These are phyloP conservation scores for Ginglymostoma cirratum DNA, from an alignment of 2,113 vertebrate species.

Conservation along the genomic window DNA sequence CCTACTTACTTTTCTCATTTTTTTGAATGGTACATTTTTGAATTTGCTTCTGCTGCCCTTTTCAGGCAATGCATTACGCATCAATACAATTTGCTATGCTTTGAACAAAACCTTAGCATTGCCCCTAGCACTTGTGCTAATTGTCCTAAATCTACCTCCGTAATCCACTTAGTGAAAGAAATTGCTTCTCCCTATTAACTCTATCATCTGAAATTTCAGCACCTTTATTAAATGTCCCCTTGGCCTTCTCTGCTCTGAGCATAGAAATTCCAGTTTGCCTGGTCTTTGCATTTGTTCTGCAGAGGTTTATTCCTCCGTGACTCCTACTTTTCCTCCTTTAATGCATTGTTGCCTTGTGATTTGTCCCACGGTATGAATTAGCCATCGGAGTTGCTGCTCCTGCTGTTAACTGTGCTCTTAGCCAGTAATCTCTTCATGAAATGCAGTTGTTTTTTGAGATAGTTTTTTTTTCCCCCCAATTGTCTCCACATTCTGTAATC, in stretches of 20 bases:
- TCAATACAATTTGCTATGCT: not conserved
- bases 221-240: too few species aligned
- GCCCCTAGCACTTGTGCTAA: not conserved
- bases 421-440: not conserved
- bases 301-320: not conserved
- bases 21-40: not conserved
- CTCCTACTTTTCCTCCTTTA: not conserved
- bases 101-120: not conserved
- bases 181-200: not conserved
- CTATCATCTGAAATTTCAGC: too few species aligned
- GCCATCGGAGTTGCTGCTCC: not conserved
- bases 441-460: not conserved
- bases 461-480: too few species aligned
- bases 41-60: not conserved
- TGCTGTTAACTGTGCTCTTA: not conserved
- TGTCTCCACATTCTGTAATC: not conserved
- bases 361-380: not conserved
- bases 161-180: not conserved
- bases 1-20: not conserved
- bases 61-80: not conserved
- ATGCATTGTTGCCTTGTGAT: too few species aligned
- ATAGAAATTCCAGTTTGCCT: not conserved
- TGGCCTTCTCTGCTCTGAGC: too few species aligned
- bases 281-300: not conserved
- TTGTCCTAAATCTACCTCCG: not conserved